Evolutionary conservation across 2,113 vertebrate genomes (phyloP).

Genomic region (Neomonachus schauinslandi): DNA sequence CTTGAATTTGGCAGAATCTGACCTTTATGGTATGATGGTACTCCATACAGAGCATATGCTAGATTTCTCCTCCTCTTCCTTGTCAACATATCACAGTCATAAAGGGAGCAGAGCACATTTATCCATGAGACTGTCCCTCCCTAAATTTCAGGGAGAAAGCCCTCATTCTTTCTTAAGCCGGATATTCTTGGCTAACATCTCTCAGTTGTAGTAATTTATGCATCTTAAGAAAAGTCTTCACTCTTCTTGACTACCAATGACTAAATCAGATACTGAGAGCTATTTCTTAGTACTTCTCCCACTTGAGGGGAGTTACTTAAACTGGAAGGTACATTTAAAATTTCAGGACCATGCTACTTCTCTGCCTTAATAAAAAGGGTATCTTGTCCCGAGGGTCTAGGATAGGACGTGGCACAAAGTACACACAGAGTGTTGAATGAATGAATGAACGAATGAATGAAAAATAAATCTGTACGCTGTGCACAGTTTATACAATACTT

Average conservation of each 20-base stretch:
- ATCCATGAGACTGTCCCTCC: background rate
- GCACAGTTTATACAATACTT: background rate
- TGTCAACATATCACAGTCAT: background rate
- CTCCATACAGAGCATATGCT: too few species aligned
- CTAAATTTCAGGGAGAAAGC: background rate
- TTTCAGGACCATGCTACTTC: background rate
- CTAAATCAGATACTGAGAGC: background rate
- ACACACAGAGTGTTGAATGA: background rate
- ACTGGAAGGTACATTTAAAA: slow-evolving; percentile 8
- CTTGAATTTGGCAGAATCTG: background rate
- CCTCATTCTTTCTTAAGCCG: slow-evolving; percentile 28
- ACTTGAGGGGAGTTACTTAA: background rate
- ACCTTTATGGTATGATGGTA: background rate
- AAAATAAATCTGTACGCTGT: background rate
- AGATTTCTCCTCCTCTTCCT: background rate
- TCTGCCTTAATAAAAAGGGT: background rate
- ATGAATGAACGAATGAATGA: background rate
- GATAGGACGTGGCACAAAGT: background rate
- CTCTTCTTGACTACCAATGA: background rate
- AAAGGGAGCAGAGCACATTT: background rate
- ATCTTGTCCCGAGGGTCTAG: background rate
- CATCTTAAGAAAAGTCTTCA: background rate
- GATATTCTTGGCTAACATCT: background rate
- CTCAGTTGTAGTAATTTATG: background rate
- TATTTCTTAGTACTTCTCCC: background rate